Evolutionary conservation across 2,888 invertebrate species (phyloP).

Genomic region (Allolobophora icterica): DNA sequence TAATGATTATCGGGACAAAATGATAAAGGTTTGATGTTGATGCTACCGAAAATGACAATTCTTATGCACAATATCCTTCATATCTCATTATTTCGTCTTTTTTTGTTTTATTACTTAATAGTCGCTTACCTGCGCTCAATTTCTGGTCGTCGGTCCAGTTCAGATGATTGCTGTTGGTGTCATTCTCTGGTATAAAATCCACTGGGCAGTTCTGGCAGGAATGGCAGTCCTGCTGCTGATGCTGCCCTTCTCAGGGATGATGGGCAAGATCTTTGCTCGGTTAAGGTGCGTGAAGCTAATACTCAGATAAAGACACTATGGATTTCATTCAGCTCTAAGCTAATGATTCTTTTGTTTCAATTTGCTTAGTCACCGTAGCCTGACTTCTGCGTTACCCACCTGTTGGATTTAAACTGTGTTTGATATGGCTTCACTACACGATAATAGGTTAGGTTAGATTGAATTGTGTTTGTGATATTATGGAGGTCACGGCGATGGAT

Average conservation of each 20-base stretch:
- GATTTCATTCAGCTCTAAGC: neutral
- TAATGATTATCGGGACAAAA: neutral
- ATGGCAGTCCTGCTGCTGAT: conserved; percentile 80
- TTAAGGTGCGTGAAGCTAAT: conserved; percentile 54
- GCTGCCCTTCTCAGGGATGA: conserved; percentile 80
- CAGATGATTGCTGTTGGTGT: conserved; percentile 81
- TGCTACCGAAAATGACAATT: neutral
- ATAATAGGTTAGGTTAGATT: no score
- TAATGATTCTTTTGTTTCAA: neutral
- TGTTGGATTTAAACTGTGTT: no score
- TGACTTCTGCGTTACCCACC: no score
- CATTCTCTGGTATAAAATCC: conserved; percentile 68
- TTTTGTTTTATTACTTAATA: neutral
- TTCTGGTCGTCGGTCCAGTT: conserved; percentile 87
- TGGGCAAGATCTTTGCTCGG: conserved; percentile 66
- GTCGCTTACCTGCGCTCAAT: conserved; percentile 70
- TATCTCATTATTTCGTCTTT: neutral
- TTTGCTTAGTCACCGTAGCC: neutral
- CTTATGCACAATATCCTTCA: no score
- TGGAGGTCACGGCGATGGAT: no score
- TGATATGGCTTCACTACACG: no score
- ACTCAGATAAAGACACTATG: neutral
- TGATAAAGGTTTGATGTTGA: neutral
- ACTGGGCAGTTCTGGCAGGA: conserved; percentile 75
- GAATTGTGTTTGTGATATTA: no score